A percentile compares a stretch with the other conserved stretches of the same genome.
Conservation (phyloP, 2,797 vertebrate species). For the Setipinna tenuifilis region DNA sequence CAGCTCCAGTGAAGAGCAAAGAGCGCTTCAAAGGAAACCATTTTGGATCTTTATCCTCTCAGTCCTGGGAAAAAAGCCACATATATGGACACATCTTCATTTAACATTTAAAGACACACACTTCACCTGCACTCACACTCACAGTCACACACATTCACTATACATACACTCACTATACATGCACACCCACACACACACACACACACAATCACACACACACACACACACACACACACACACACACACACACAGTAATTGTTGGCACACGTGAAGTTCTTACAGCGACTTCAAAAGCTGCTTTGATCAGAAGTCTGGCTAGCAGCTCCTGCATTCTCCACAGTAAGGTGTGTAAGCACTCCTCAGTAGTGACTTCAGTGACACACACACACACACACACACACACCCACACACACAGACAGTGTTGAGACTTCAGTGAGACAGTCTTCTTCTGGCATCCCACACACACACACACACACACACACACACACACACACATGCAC, state of each 20-base stretch:
- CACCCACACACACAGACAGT: neutral
- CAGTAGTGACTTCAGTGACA: neutral
- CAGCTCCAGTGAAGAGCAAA: too few species aligned
- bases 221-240: slow-evolving; percentile 36
- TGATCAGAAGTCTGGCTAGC: slow-evolving; percentile 74
- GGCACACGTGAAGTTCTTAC: slow-evolving; percentile 54
- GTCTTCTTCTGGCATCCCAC: too few species aligned
- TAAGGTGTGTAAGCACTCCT: slow-evolving; percentile 50
- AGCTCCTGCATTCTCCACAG: slow-evolving; percentile 70
- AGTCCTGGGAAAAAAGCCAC: too few species aligned
- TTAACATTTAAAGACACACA: too few species aligned
- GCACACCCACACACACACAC: slow-evolving; percentile 33
- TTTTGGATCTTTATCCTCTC: too few species aligned
- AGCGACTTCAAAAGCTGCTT: slow-evolving; percentile 74
- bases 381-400: slow-evolving; percentile 11
- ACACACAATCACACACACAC: slow-evolving; percentile 30
- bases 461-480: slow-evolving; percentile 11
- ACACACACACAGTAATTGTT: slow-evolving; percentile 43
- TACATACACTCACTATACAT: slow-evolving; percentile 15
- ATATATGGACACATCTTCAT: too few species aligned
- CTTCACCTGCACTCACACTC: too few species aligned
- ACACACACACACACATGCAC: neutral
- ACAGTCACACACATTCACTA: neutral
- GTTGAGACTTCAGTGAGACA: too few species aligned
- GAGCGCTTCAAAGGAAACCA: too few species aligned